Evolutionary conservation across 2,113 vertebrate genomes (phyloP).

Genomic region (Hippocampus mohnikei): DNA sequence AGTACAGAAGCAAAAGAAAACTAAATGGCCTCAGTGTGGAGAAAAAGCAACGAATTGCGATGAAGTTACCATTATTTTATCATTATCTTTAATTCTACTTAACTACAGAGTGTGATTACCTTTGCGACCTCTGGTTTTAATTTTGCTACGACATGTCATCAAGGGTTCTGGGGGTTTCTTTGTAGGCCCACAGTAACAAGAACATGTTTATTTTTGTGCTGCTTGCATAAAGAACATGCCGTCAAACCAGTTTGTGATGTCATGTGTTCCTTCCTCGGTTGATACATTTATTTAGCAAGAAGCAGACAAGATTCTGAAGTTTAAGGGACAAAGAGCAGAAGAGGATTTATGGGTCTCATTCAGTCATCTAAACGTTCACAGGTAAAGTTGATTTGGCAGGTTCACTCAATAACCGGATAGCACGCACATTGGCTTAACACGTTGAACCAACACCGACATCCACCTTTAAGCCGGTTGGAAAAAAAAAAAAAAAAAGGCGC

Average conservation of each 20-base stretch:
- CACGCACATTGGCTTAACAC: neutral
- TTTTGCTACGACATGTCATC: neutral
- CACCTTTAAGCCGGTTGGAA: neutral
- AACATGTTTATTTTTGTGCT: neutral
- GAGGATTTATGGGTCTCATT: conserved; percentile 41
- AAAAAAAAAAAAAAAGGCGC: neutral
- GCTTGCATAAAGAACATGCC: conserved; percentile 1
- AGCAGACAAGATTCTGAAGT: neutral
- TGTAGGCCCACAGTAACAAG: neutral
- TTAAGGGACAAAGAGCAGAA: neutral
- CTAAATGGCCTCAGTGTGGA: neutral
- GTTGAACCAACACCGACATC: neutral
- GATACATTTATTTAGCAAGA: neutral
- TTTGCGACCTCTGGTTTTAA: neutral
- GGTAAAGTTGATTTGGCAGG: conserved; percentile 26
- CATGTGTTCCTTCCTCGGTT: neutral
- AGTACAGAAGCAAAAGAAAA: neutral
- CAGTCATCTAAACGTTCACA: conserved; percentile 29
- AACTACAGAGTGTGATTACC: too few species aligned
- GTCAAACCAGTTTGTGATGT: conserved; percentile 9
- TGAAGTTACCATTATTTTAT: neutral
- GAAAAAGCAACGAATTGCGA: neutral
- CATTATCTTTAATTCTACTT: too few species aligned
- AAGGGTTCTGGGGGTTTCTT: neutral
- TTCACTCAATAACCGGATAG: neutral